Percentiles rank a stretch among this genome's conserved stretches.
phyloP scores from a whole-genome alignment of 2,888 invertebrate genomes.

The Lapara coniferarum region DNA sequence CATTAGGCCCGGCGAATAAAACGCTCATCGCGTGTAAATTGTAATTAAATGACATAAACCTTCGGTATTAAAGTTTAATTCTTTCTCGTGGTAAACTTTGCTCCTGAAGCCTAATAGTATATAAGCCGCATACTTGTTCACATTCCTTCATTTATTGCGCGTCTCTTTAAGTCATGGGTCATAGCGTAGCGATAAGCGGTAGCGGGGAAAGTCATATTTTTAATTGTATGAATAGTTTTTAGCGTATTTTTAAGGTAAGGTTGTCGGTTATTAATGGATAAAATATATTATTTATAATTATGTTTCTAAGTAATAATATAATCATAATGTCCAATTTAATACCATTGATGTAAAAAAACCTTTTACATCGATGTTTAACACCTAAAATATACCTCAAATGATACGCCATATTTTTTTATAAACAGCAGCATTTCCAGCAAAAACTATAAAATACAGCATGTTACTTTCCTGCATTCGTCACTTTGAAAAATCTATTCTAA shows the following conservation, averaged over 20 bases:
- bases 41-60: conserved; percentile 22
- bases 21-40: conserved; percentile 16
- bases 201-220: background rate
- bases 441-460: too few relatives aligned
- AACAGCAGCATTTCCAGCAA: too few relatives aligned
- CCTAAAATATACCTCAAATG: too few relatives aligned
- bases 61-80: conserved; percentile 38
- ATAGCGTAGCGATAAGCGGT: background rate
- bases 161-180: conserved; percentile 40
- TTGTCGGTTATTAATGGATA: too few relatives aligned
- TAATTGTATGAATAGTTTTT: too few relatives aligned
- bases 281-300: background rate
- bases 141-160: conserved; percentile 71
- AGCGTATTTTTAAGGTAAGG: too few relatives aligned
- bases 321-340: too few relatives aligned
- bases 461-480: too few relatives aligned
- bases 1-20: background rate
- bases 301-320: background rate
- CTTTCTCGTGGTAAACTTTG: conserved; percentile 45
- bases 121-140: conserved; percentile 60
- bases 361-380: too few relatives aligned
- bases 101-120: conserved; percentile 55
- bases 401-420: too few relatives aligned
- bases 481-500: too few relatives aligned
- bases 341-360: too few relatives aligned